Evolutionary conservation across 2,797 vertebrate species (phyloP).

Genomic region (Aplochiton taeniatus): DNA sequence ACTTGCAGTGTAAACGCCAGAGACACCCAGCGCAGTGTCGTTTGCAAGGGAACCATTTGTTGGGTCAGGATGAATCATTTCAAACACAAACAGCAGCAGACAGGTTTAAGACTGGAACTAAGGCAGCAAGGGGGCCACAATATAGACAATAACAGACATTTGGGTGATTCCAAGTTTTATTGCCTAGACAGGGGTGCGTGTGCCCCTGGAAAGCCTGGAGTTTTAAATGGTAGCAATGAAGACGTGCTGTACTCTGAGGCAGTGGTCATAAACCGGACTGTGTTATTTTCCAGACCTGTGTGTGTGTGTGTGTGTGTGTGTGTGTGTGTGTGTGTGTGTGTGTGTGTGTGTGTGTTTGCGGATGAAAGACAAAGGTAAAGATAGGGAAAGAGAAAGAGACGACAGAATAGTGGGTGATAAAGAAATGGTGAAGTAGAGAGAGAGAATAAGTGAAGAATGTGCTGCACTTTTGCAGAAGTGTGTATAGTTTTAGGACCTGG

Average conservation of each 20-base stretch:
- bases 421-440: too few species aligned
- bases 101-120: slow-evolving; percentile 35
- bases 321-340: slow-evolving; percentile 12
- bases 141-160: slow-evolving; percentile 2
- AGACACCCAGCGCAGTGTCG: slow-evolving; percentile 17
- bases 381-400: too few species aligned
- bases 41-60: slow-evolving; percentile 32
- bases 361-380: too few species aligned
- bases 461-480: too few species aligned
- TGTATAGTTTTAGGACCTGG: too few species aligned
- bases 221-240: neutral
- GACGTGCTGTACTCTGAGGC: neutral
- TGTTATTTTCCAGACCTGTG: slow-evolving; percentile 14
- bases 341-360: slow-evolving; percentile 10
- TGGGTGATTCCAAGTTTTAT: slow-evolving; percentile 5
- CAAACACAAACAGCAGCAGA: slow-evolving; percentile 15
- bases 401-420: too few species aligned
- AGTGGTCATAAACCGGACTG: slow-evolving; percentile 18
- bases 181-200: slow-evolving; percentile 1
- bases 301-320: slow-evolving; percentile 17
- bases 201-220: neutral
- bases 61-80: slow-evolving; percentile 43
- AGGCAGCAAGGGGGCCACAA: neutral
- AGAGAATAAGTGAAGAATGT: too few species aligned
- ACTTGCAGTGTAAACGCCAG: too few species aligned